phyloP scores from a whole-genome alignment of 2,113 vertebrate genomes.

The Leucosticte australis region DNA sequence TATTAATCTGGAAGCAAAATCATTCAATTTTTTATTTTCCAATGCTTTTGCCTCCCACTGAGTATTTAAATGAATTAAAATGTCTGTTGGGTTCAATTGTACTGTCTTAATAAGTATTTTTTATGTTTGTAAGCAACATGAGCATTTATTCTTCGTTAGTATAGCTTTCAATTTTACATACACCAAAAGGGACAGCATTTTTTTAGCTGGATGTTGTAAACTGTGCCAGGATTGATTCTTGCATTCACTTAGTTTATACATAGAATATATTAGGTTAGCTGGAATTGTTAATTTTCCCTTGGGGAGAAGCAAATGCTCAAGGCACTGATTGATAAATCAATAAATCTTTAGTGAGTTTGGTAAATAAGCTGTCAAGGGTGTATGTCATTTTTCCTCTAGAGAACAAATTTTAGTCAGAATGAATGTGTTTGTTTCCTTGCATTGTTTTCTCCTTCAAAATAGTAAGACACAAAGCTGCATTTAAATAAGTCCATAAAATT shows the following conservation, averaged over 20 bases:
- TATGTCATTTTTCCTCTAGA: slow-evolving; percentile 80
- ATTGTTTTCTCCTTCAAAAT: slow-evolving; percentile 70
- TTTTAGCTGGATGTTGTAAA: slow-evolving; percentile 58
- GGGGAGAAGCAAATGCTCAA: slow-evolving; percentile 80
- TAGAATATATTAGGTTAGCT: slow-evolving; percentile 80
- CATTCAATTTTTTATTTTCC: slow-evolving; percentile 63
- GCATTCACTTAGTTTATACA: slow-evolving; percentile 71
- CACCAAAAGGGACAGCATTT: slow-evolving; percentile 50
- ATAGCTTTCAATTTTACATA: slow-evolving; percentile 67
- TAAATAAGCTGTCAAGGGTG: slow-evolving; percentile 92
- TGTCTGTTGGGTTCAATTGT: slow-evolving; percentile 61
- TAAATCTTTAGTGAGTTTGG: slow-evolving; percentile 94
- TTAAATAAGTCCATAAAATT: slow-evolving; percentile 71
- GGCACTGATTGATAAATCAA: slow-evolving; percentile 96
- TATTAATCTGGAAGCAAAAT: slow-evolving; percentile 69
- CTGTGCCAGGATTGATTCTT: slow-evolving; percentile 71
- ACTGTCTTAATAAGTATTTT: slow-evolving; percentile 71
- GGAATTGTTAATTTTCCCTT: slow-evolving; percentile 84
- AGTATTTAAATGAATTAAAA: slow-evolving; percentile 63
- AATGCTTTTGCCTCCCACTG: slow-evolving; percentile 51
- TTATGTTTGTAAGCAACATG: slow-evolving; percentile 49
- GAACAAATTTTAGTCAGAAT: slow-evolving; percentile 74
- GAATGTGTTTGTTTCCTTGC: slow-evolving; percentile 61
- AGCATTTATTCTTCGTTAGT: slow-evolving; percentile 68
- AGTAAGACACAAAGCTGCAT: slow-evolving; percentile 56